Evolutionary conservation across 2,888 invertebrate genomes (phyloP), one percentile per base, ranked within the genome.

Genomic region (Xestia c-nigrum): DNA sequence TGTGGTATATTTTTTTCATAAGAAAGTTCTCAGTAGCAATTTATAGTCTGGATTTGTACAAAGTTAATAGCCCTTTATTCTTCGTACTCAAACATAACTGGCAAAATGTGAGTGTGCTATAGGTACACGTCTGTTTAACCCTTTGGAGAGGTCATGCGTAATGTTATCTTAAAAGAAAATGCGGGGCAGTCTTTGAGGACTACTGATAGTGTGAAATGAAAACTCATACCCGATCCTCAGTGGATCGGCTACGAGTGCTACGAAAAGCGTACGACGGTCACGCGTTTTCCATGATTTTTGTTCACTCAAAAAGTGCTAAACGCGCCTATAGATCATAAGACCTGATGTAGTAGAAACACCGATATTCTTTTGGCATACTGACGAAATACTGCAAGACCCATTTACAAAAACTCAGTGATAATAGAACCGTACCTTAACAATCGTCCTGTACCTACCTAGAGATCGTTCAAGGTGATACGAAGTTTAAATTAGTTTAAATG

Each of bases 401-500:
- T 43, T 43, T 63, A 63, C 40, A 43, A n/a, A 63, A 43, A 14
- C 2, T 40, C 12, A 6, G 21, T n/a, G 3, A n/a, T n/a, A 40
- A 1, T 40, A 3, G n/a, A n/a, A 43, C 6, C 19, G 24, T 55
- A 61, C 38, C 61, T 67, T 40, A 21, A 16, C n/a, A 55, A 55
- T n/a, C 31, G 40, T n/a, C 19, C 40, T 46, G 47, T 21, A 38
- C 24, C n/a, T 24, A 64, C 43, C 43, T 64, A 5, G 19, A 66
- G 47, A 78, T 68, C 40, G 43, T 50, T 38, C 9, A 47, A 24
- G n/a, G 24, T 9, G 65, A 71, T 64, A 52, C 40, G 0, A 80
- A 80, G 63, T 84, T 80, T 63, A 63, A 80, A 80, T 83, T 83
- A 65, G 43, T 79, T 83, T 78, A 67, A 79, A 80, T 80, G 59